These are phyloP conservation scores for Datnioides undecimradiatus DNA, from an alignment of 2,113 vertebrate species.

Conservation along the genomic window DNA sequence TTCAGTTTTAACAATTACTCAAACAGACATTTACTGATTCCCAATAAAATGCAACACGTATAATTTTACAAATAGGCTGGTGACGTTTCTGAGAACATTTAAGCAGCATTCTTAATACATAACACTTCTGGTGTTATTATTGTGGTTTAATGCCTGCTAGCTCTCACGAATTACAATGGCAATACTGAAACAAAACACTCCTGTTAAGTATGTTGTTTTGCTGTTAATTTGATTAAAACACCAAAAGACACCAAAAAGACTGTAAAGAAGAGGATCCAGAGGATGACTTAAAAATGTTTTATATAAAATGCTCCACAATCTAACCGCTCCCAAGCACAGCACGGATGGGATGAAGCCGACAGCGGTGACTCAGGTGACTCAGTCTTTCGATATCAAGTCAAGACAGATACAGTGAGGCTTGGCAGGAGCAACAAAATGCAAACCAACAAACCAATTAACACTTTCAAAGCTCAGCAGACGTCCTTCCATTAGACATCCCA, in stretches of 20 bases:
- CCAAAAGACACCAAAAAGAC: conserved; percentile 1
- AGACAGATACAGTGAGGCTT: conserved; percentile 54
- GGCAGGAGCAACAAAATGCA: conserved; percentile 45
- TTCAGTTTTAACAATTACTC: conserved; percentile 28
- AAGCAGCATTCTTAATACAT: background rate
- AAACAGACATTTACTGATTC: conserved; percentile 33
- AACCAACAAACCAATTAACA: conserved; percentile 68
- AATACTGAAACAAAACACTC: conserved; percentile 1
- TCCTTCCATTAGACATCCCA: conserved; percentile 34
- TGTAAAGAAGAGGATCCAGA: background rate
- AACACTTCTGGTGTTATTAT: background rate
- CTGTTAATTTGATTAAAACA: conserved; percentile 11
- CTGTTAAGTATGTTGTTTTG: background rate
- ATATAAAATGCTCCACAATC: background rate
- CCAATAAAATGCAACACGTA: background rate
- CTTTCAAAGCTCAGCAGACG: conserved; percentile 45
- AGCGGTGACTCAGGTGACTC: conserved; percentile 49
- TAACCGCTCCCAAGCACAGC: conserved; percentile 11
- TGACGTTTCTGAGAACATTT: background rate
- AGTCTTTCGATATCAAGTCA: conserved; percentile 56
- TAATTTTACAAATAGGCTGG: background rate
- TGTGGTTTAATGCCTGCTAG: background rate
- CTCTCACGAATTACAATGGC: conserved; percentile 3
- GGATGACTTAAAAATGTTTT: background rate
- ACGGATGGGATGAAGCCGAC: conserved; percentile 18